Base-by-base conservation (phyloP, 1,140 invertebrate genomes). In the Aleiodes sp. region DNA sequence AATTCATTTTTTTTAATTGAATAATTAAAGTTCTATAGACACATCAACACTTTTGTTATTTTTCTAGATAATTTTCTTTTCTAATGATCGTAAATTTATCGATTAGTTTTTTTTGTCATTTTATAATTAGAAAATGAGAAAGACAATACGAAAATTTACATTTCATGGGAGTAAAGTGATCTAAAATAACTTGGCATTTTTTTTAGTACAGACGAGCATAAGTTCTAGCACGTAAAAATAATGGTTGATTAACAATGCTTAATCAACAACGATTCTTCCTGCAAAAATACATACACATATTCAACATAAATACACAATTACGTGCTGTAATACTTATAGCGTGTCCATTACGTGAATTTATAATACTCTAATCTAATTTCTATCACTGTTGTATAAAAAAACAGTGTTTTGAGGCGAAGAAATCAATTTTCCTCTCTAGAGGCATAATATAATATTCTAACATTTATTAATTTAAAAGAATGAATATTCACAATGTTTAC, bases 311-410 rank as follows among this genome's bases (percentile, higher is more conserved):
- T 41, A 41, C 19, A 63, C 16, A 43, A 41, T 63, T 63, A 28
- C 37, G 61, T 28, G 21, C 19, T n/a, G n/a, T 43, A 63, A 63
- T 63, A 65, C 46, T 65, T 56, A 43, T 46, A 65, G 19, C 16
- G 63, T 65, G 19, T 59, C 28, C 24, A n/a, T 35, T 65, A 33
- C 63, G 43, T 35, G 16, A 9, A 63, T 65, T 52, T 52, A 52
- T 21, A 68, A 19, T 41, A 62, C n/a, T n/a, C n/a, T n/a, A 43
- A 66, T 24, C 39, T 65, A 65, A 4, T 43, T 65, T 65, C 43
- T 46, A 65, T 65, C 62, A 65, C 62, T 65, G 62, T n/a, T n/a
- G n/a, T 46, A 46, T 35, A 52, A 65, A 52, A 65, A 65, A 56
- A 37, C 35, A n/a, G n/a, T n/a, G n/a, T n/a, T n/a, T 33, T n/a